Base-by-base conservation (phyloP, 1,140 invertebrate species). In the Mactra quadrangularis region DNA sequence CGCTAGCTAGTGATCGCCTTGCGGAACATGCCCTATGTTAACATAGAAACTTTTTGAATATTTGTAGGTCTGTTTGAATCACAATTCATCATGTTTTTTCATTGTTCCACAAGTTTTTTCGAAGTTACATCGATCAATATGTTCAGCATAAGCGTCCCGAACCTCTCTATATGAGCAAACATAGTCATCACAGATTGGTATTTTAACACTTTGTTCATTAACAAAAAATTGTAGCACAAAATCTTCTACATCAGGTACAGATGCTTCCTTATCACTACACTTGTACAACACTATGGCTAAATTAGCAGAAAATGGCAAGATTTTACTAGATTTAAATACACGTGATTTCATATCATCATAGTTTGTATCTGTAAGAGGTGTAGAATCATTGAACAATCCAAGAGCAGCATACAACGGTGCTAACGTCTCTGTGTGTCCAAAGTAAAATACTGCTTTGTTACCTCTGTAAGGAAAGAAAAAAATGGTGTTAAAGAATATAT, bases 371-470 rank as follows among this genome's bases (percentile, higher is more conserved):
- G 88, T 95, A 17, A 98, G 93, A 59, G 94, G 95, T 53, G 90
- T 68, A 0, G 93, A 78, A 78, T 97, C 95, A 89, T 95, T 95
- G 82, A 96, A 97, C 29, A 98, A 91, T 17, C 96, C 95, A 52
- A 98, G 91, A 59, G 96, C 94, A 19, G 96, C 94, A 71, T 97
- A 91, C 38, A 98, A 55, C 93, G 98, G 98, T 1, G 97, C 93
- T 76, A 97, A 89, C 1, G 97, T 96, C 15, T 97, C 97, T 17
- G 97, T 97, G 93, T 98, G 97, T 4, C 96, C 96, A 89, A 98
- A 98, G 87, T 97, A 96, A 62, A 96, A 95, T 13, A 95, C 94
- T 33, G 95, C 95, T 87, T 94, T 94, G 77, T 81, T 52, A 64
- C 81, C 86, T 22, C 88, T 89, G 85, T 27, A 83, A 79, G 22